Conservation (phyloP, 2,888 invertebrate species). For the Sesia apiformis region DNA sequence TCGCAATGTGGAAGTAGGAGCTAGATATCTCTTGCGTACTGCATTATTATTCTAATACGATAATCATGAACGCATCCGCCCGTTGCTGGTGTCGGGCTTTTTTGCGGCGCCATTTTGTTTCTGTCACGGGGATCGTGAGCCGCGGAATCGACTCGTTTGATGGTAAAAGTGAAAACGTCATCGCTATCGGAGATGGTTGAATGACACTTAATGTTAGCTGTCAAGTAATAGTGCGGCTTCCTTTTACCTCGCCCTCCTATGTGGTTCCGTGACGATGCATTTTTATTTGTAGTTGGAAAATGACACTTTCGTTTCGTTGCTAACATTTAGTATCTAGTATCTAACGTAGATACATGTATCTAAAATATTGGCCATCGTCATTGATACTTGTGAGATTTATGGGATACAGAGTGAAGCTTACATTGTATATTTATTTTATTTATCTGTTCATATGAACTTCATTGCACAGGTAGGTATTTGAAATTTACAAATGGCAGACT, state of each 20-base stretch:
- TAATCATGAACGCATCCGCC: conserved; percentile 35
- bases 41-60: conserved; percentile 48
- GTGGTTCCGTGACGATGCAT: too few species aligned
- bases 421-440: too few species aligned
- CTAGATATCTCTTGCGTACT: conserved; percentile 27
- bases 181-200: conserved; percentile 26
- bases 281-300: too few species aligned
- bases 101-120: conserved; percentile 52
- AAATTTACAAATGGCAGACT: too few species aligned
- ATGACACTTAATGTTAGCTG: conserved; percentile 26
- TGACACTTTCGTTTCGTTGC: too few species aligned
- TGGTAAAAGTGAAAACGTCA: conserved; percentile 61
- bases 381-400: too few species aligned
- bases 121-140: conserved; percentile 24
- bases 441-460: too few species aligned
- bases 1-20: conserved; percentile 15
- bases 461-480: too few species aligned
- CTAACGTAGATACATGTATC: too few species aligned
- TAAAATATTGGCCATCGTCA: too few species aligned
- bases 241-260: conserved; percentile 8
- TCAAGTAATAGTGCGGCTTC: conserved; percentile 19
- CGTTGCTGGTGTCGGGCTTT: conserved; percentile 35
- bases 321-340: too few species aligned
- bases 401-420: too few species aligned
- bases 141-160: conserved; percentile 40